Conservation (phyloP, 2,888 invertebrate species). For the Drosophila algonquin region DNA sequence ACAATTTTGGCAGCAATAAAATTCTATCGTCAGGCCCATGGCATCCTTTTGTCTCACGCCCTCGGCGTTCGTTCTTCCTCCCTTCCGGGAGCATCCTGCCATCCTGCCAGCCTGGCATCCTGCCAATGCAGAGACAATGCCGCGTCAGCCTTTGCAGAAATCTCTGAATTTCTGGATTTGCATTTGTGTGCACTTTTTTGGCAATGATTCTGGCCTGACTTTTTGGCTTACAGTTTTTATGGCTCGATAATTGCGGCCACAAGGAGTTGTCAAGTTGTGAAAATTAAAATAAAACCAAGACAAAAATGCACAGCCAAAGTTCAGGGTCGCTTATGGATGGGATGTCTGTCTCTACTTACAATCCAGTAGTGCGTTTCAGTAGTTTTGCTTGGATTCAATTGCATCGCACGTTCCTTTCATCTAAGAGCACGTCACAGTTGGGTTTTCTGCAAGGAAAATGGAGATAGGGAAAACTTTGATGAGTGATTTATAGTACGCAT, state of each 20-base stretch:
- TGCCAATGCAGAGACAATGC: slow-evolving; percentile 57
- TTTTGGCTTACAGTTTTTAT: slow-evolving; percentile 42
- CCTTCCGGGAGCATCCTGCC: slow-evolving; percentile 26
- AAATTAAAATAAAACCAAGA: slow-evolving; percentile 38
- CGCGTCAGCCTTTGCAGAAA: slow-evolving; percentile 39
- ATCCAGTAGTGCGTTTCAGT: slow-evolving; percentile 84
- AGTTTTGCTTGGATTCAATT: slow-evolving; percentile 83
- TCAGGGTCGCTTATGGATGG: slow-evolving; percentile 46
- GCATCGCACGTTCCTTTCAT: slow-evolving; percentile 83
- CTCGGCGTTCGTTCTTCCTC: slow-evolving; percentile 22
- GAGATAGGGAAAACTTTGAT: slow-evolving; percentile 8
- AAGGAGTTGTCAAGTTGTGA: slow-evolving; percentile 34
- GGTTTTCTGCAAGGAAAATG: slow-evolving; percentile 64
- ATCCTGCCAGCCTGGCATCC: slow-evolving; percentile 58
- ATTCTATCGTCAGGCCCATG: slow-evolving; percentile 52
- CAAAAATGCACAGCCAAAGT: slow-evolving; percentile 23
- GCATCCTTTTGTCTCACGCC: slow-evolving; percentile 9
- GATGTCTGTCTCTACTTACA: slow-evolving; percentile 78
- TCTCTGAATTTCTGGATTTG: slow-evolving; percentile 2
- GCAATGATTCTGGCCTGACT: slow-evolving; percentile 42
- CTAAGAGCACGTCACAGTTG: slow-evolving; percentile 79
- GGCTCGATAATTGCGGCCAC: slow-evolving; percentile 55
- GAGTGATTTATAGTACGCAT: not conserved
- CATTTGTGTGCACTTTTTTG: slow-evolving; percentile 40
- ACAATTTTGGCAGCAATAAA: slow-evolving; percentile 69